Base-by-base conservation (phyloP, 2,888 invertebrate genomes). In the Drosophila neonasuta region DNA sequence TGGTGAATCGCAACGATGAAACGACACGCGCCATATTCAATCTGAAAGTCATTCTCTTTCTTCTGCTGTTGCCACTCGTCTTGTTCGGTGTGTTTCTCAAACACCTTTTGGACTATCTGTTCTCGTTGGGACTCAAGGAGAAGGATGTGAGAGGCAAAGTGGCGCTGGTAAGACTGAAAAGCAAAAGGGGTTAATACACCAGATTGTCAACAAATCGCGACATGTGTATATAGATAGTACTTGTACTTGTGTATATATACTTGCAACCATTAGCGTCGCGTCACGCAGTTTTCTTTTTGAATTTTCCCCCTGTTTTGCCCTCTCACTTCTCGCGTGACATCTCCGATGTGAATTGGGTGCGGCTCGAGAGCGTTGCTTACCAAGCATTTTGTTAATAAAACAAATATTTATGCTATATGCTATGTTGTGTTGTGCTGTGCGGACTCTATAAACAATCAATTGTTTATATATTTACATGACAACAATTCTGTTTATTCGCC, bases 91-190 rank as follows among this genome's bases (percentile, higher is more conserved):
- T 90, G 15, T 80, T 86, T 10, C 84, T 90, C 1, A 90, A 90
- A 63, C 90, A 90, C 77, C 68, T 90, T 34, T 63, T 90, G 80
- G 90, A 90, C 71, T 90, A 90, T 65, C 77, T 90, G 29, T 90
- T 90, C 48, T 82, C 85, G 3, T 58, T 90, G 59, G 85, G 88
- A 5, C 63, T 77, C 8, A 87, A 87, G 71, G 90, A 89, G 66
- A 90, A 90, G 83, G 90, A 90, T 79, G 89, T 90, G 20, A 86
- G 78, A 73, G 91, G 90, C 44, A 89, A 90, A 76, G 91, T 90
- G 68, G 90, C 90, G 30, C 62, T 90, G 90, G 90, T 90, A 78
- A 90, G 91, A 10, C 9, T 11, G 34, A 8, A 13, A 24, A 46
- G n/a, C 5, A 8, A 9, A 39, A 41, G 17, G 5, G 50, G 17